Conservation (phyloP, 2,797 vertebrate species). For the Sebastes melanostomus region DNA sequence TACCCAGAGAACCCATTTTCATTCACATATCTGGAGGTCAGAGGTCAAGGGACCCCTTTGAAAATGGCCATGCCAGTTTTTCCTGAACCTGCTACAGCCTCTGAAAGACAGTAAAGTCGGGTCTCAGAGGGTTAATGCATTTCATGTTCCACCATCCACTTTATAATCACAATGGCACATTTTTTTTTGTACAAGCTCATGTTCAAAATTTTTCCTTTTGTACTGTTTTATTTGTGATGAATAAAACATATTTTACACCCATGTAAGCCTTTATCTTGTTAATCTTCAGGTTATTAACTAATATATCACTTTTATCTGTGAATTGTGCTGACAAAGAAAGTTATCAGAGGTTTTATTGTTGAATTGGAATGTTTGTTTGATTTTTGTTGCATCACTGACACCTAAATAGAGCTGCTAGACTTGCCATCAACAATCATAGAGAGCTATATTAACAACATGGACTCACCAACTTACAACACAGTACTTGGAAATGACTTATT, state of each 20-base stretch:
- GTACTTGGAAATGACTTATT: not conserved
- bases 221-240: constrained; percentile 33
- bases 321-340: not conserved
- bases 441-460: not conserved
- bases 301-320: not conserved
- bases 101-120: too few species aligned
- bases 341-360: not conserved
- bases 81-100: too few species aligned
- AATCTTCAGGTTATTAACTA: not conserved
- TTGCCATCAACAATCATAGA: not conserved
- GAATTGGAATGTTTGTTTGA: not conserved
- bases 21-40: too few species aligned
- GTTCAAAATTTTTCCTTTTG: constrained; percentile 31
- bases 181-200: constrained; percentile 27
- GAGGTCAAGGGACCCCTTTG: too few species aligned
- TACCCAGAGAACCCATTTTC: too few species aligned
- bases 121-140: not conserved
- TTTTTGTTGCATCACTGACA: not conserved
- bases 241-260: constrained; percentile 54
- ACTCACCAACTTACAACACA: too few species aligned
- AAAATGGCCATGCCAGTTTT: too few species aligned
- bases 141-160: constrained; percentile 12
- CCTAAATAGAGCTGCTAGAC: not conserved
- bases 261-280: not conserved
- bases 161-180: constrained; percentile 29